A percentile compares a stretch with the other conserved stretches of the same genome.
Evolutionary conservation across 2,888 invertebrate species (phyloP).

Genomic region (Drosophila pseudotakahashii): DNA sequence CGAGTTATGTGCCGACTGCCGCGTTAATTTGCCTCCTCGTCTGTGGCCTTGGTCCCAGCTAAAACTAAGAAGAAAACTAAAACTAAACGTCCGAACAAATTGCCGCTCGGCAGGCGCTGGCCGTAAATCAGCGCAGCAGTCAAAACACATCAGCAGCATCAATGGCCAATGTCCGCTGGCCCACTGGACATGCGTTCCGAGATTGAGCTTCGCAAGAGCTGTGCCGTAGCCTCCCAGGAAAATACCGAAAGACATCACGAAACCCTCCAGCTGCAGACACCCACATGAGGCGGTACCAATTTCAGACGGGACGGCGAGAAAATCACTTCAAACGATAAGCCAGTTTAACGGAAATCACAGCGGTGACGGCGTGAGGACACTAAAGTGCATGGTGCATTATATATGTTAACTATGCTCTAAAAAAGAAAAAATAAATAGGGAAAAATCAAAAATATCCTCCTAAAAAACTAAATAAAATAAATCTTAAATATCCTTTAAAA

Average conservation of each 20-base stretch:
- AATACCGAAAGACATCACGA: background rate
- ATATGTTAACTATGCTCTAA: no score
- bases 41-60: slow-evolving; percentile 2
- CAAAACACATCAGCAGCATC: slow-evolving; percentile 71
- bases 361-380: slow-evolving; percentile 10
- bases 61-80: slow-evolving; percentile 7
- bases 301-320: slow-evolving; percentile 55
- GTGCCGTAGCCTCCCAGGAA: slow-evolving; percentile 5
- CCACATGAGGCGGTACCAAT: slow-evolving; percentile 49
- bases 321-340: slow-evolving; percentile 49
- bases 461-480: no score
- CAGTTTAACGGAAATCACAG: background rate
- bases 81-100: slow-evolving; percentile 68
- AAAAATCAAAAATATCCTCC: no score
- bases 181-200: slow-evolving; percentile 1
- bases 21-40: slow-evolving; percentile 67
- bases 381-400: no score
- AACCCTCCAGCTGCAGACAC: slow-evolving; percentile 27
- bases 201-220: background rate
- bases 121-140: slow-evolving; percentile 75
- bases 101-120: slow-evolving; percentile 71
- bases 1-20: slow-evolving; percentile 76
- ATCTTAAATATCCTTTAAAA: no score
- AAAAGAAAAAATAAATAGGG: no score
- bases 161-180: slow-evolving; percentile 18